phyloP scores from a whole-genome alignment of 2,888 invertebrate genomes.

The Tetramorium bicarinatum region DNA sequence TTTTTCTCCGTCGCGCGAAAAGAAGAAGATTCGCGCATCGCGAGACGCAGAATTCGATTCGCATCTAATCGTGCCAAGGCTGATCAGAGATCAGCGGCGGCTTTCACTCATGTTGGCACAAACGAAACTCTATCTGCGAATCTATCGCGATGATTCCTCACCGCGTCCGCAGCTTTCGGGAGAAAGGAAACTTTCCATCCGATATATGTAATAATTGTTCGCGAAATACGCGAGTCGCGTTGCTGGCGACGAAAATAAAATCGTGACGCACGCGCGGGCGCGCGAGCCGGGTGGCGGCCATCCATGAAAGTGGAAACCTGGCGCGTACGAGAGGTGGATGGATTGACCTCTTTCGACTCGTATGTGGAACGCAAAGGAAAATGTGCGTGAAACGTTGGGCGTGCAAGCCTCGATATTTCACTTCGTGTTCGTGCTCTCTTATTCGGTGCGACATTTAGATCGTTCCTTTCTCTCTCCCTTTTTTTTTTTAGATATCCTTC shows the following conservation, averaged over 20 bases:
- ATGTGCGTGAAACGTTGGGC: slow-evolving; percentile 19
- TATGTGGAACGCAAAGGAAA: slow-evolving; percentile 43
- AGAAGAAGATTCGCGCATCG: slow-evolving; percentile 33
- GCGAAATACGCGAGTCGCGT: slow-evolving; percentile 45
- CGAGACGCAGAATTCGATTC: slow-evolving; percentile 56
- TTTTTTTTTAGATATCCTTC: neutral
- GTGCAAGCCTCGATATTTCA: slow-evolving; percentile 23
- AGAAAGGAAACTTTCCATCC: slow-evolving; percentile 35
- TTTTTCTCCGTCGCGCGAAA: neutral
- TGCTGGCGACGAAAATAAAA: slow-evolving; percentile 48
- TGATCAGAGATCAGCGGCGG: slow-evolving; percentile 69
- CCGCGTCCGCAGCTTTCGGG: slow-evolving; percentile 23
- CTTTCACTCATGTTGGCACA: slow-evolving; percentile 73
- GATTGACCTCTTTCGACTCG: slow-evolving; percentile 47
- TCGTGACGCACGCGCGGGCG: slow-evolving; percentile 34
- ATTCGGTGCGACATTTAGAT: slow-evolving; percentile 10
- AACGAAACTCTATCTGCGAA: slow-evolving; percentile 50
- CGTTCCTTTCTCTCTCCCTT: neutral
- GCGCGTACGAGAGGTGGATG: slow-evolving; percentile 37
- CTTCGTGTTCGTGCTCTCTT: slow-evolving; percentile 3
- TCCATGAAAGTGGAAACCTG: slow-evolving; percentile 54
- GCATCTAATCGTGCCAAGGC: slow-evolving; percentile 75
- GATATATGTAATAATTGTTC: slow-evolving; percentile 24
- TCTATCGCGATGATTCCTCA: slow-evolving; percentile 58
- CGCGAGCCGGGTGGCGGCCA: slow-evolving; percentile 21